Percentiles rank a stretch among this genome's conserved stretches.
These are phyloP conservation scores for Leptodactylus fuscus DNA, from an alignment of 2,113 vertebrate species.

Conservation along the genomic window DNA sequence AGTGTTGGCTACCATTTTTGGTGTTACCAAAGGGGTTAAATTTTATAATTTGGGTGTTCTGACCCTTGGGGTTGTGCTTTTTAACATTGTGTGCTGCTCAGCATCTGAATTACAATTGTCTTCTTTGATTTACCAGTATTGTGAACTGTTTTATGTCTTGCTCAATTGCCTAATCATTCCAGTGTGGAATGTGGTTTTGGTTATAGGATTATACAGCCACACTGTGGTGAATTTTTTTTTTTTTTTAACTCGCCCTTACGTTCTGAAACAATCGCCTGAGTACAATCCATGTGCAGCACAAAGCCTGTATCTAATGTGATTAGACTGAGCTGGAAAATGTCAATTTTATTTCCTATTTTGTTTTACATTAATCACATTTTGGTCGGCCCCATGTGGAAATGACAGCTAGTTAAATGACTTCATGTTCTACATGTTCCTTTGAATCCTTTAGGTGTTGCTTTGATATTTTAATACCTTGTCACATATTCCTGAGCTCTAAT, in stretches of 20 bases:
- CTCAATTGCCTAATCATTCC: slow-evolving; percentile 59
- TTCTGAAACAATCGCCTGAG: slow-evolving; percentile 13
- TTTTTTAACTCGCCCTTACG: slow-evolving; percentile 25
- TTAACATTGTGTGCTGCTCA: slow-evolving; percentile 49
- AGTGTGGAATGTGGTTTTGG: slow-evolving; percentile 59
- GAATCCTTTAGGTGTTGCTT: neutral
- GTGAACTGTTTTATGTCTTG: slow-evolving; percentile 54
- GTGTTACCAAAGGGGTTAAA: slow-evolving; percentile 15
- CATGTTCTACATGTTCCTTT: neutral
- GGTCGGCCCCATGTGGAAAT: neutral
- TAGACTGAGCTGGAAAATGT: slow-evolving; percentile 32
- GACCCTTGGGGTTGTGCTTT: slow-evolving; percentile 50
- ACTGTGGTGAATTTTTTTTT: slow-evolving; percentile 48
- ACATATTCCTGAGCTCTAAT: neutral
- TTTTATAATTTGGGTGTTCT: slow-evolving; percentile 51
- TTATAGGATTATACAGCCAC: slow-evolving; percentile 54
- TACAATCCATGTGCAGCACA: slow-evolving; percentile 23
- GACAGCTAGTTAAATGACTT: neutral
- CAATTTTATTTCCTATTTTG: slow-evolving; percentile 44
- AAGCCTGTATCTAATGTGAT: slow-evolving; percentile 35
- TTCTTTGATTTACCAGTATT: slow-evolving; percentile 53
- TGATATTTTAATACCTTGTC: neutral
- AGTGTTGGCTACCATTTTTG: neutral
- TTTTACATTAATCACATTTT: slow-evolving; percentile 25
- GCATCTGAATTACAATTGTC: slow-evolving; percentile 55